Evolutionary conservation across 2,888 invertebrate species (phyloP).

Genomic region (Pantelozetes paolii): DNA sequence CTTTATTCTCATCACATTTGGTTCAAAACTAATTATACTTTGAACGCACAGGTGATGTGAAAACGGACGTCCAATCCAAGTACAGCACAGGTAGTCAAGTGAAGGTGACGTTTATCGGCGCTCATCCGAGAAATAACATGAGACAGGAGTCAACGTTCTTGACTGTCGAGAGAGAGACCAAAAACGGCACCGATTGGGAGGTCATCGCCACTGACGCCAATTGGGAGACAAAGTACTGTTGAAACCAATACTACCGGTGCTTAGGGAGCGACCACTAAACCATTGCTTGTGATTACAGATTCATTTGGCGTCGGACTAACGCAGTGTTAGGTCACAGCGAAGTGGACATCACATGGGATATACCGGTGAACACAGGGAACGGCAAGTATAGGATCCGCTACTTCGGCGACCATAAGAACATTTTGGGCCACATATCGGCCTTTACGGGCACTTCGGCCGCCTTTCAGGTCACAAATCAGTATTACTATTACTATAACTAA

Average conservation of each 20-base stretch:
- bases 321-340: slow-evolving; percentile 71
- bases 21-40: not conserved
- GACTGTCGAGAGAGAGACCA: slow-evolving; percentile 60
- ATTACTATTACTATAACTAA: too few species aligned
- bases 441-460: slow-evolving; percentile 53
- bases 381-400: slow-evolving; percentile 81
- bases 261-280: not conserved
- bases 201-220: slow-evolving; percentile 73
- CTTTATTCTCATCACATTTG: not conserved
- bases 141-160: slow-evolving; percentile 67
- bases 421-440: slow-evolving; percentile 58
- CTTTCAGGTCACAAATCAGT: not conserved
- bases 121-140: slow-evolving; percentile 53
- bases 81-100: slow-evolving; percentile 65
- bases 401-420: slow-evolving; percentile 67
- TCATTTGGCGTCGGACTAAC: slow-evolving; percentile 66
- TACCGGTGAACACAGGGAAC: slow-evolving; percentile 62
- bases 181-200: slow-evolving; percentile 63
- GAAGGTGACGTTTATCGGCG: slow-evolving; percentile 65
- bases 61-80: slow-evolving; percentile 6
- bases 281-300: not conserved
- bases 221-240: slow-evolving; percentile 73
- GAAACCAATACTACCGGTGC: not conserved
- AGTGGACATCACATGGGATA: slow-evolving; percentile 72
- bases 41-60: slow-evolving; percentile 15